Evolutionary conservation across 2,113 vertebrate species (phyloP).

Genomic region (Toxotes chatareus): DNA sequence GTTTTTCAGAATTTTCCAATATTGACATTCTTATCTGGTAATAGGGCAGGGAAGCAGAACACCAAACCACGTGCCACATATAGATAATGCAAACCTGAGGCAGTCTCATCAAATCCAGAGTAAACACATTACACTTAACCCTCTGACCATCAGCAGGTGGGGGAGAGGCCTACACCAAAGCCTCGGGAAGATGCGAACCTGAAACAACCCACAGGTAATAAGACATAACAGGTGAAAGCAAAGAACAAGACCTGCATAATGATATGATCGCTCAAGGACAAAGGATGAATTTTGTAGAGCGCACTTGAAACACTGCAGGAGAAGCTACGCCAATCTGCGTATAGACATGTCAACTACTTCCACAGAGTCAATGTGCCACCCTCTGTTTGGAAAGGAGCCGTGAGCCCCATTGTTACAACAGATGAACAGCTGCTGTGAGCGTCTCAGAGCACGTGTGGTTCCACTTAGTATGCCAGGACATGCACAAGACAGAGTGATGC

Average conservation of each 20-base stretch:
- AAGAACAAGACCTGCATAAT: not conserved
- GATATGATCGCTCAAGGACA: not conserved
- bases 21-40: no score
- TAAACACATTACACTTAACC: no score
- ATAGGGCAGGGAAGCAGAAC: no score
- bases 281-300: not conserved
- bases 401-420: conserved; percentile 1
- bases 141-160: not conserved
- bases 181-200: not conserved
- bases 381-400: not conserved
- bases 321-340: not conserved
- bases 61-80: no score
- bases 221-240: not conserved
- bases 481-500: conserved; percentile 5
- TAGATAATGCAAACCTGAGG: no score
- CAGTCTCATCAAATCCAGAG: no score
- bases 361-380: conserved; percentile 13
- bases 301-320: not conserved
- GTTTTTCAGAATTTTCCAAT: no score
- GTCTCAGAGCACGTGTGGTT: conserved; percentile 4
- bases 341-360: not conserved
- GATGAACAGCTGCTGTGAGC: conserved; percentile 29
- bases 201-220: not conserved
- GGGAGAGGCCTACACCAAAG: not conserved
- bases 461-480: conserved; percentile 44